Conservation (phyloP, 2,888 invertebrate genomes). For the Strigamia crassipes region DNA sequence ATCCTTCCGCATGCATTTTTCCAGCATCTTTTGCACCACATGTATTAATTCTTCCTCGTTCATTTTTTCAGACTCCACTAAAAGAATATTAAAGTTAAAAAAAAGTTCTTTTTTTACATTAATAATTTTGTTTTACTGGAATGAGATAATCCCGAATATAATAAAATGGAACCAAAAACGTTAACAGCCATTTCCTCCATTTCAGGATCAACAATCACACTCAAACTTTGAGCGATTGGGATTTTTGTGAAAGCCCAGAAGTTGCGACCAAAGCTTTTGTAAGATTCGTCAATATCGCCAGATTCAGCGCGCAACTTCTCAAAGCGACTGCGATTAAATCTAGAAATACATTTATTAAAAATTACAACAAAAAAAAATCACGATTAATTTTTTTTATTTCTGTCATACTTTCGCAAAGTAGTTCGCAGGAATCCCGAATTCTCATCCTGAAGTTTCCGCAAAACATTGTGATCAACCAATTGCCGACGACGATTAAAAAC, state of each 20-base stretch:
- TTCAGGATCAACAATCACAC: conserved; percentile 81
- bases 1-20: conserved; percentile 88
- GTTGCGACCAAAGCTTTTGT: conserved; percentile 81
- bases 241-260: conserved; percentile 91
- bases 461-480: conserved; percentile 78
- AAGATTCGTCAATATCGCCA: conserved; percentile 74
- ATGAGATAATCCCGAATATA: conserved; percentile 81
- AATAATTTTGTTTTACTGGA: conserved; percentile 37
- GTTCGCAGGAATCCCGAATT: conserved; percentile 84
- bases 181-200: conserved; percentile 79
- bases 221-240: conserved; percentile 78
- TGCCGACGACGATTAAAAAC: conserved; percentile 80
- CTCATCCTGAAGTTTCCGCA: conserved; percentile 79
- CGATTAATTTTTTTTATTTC: not conserved
- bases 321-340: conserved; percentile 78
- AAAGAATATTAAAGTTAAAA: conserved; percentile 49
- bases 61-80: conserved; percentile 61
- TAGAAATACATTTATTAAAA: conserved; percentile 47
- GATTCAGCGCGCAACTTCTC: conserved; percentile 65
- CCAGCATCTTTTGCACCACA: conserved; percentile 85
- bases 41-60: conserved; percentile 83
- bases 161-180: conserved; percentile 85
- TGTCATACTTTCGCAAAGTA: conserved; percentile 72
- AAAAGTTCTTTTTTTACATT: conserved; percentile 3
- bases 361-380: not conserved